Evolutionary conservation across 2,888 invertebrate genomes (phyloP), one percentile per base, ranked within the genome.

Genomic region (Furcula furcula): DNA sequence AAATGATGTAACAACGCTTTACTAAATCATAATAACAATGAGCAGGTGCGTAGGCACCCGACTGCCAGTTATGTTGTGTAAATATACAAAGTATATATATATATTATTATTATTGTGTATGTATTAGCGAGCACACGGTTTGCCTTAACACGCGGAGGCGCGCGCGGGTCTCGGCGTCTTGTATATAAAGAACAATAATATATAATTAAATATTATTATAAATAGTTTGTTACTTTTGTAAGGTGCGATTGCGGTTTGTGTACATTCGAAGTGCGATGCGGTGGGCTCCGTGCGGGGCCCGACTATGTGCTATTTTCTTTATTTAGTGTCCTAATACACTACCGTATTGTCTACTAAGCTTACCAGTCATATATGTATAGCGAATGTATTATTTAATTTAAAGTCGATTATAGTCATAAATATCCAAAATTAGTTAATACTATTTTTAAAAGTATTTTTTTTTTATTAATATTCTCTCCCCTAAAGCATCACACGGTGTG

Each of bases 361-460:
- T 84, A 87, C 83, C 87, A 88, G 87, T 88, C 88, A 85, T 83
- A 71, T 84, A 78, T 87, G 81, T 83, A 85, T 86, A 87, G 82
- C 72, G 75, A 83, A 78, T 81, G 76, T 76, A 78, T 78, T 78
- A 79, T 78, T 84, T 86, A 83, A 85, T 82, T 85, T 85, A 84
- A 84, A 74, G 76, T 81, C 77, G 78, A 80, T 82, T 81, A 81
- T 87, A 88, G 87, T 88, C 87, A 88, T 87, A 81, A 87, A 82
- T 81, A 88, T 85, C 87, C 87, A 87, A 88, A 88, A 87, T 87
- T 88, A 87, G 87, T 84, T 84, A 80, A 83, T 82, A 72, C 70
- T 84, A 76, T 80, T 77, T 76, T 76, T 76, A 70, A 73, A 65
- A 67, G 62, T 70, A 65, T 69, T 71, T 68, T 75, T 75, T 69